These are phyloP conservation scores for Sebastes schlegelii DNA, from an alignment of 2,113 vertebrate genomes.

Conservation along the genomic window DNA sequence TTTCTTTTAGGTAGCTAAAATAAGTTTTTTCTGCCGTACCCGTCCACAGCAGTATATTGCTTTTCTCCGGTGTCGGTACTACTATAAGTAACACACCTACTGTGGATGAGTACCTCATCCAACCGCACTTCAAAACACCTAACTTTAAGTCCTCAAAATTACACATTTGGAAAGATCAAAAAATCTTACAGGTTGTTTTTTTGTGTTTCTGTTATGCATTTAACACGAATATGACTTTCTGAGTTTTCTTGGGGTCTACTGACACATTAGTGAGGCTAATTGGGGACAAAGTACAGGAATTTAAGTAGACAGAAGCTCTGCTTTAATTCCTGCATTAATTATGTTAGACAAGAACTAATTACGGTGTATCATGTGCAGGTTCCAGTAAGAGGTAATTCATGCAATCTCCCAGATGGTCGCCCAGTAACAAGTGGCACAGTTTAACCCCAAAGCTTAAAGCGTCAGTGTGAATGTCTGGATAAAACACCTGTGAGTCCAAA, in stretches of 20 bases:
- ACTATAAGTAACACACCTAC: too few relatives aligned
- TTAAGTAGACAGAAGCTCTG: background rate
- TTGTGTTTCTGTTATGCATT: background rate
- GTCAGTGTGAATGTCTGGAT: slow-evolving; percentile 48
- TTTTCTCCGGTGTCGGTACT: too few relatives aligned
- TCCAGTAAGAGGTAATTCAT: background rate
- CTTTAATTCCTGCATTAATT: background rate
- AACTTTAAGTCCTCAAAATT: too few relatives aligned
- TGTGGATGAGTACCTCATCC: too few relatives aligned
- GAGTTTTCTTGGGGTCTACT: background rate
- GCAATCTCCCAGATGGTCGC: slow-evolving; percentile 5
- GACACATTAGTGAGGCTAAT: background rate
- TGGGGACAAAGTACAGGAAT: background rate
- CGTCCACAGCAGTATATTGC: too few relatives aligned
- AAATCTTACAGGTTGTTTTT: background rate
- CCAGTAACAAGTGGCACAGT: background rate
- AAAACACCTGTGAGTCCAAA: slow-evolving; percentile 70
- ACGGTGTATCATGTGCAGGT: background rate
- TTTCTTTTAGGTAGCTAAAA: too few relatives aligned
- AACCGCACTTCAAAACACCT: too few relatives aligned
- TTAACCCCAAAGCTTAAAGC: slow-evolving; percentile 27
- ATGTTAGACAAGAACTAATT: background rate
- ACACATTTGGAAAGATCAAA: background rate
- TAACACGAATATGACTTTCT: background rate
- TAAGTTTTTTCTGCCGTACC: too few relatives aligned